Conservation (phyloP, 2,113 vertebrate genomes). For the Genyomyrus donnyi region DNA sequence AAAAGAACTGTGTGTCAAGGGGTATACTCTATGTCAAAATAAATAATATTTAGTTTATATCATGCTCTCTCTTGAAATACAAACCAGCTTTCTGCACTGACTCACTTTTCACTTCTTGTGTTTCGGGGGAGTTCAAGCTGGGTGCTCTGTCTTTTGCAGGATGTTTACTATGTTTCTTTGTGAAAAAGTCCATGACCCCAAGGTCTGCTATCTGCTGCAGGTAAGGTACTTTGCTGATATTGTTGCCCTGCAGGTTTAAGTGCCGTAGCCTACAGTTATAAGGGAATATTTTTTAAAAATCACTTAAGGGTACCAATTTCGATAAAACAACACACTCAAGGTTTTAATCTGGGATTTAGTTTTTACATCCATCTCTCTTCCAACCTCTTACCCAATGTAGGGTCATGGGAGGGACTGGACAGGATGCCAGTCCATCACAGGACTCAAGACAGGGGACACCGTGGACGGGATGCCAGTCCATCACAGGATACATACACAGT, state of each 20-base stretch:
- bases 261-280: slow-evolving; percentile 58
- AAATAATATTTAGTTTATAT: neutral
- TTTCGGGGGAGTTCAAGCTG: neutral
- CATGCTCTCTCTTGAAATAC: neutral
- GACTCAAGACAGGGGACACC: neutral
- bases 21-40: neutral
- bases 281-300: neutral
- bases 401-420: neutral
- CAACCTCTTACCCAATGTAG: neutral
- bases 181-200: slow-evolving; percentile 9
- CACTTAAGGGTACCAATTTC: neutral
- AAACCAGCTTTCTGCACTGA: slow-evolving; percentile 4
- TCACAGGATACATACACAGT: neutral
- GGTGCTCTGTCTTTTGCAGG: neutral
- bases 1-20: neutral
- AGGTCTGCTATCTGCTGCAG: slow-evolving; percentile 42
- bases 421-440: neutral
- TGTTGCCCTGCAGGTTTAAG: slow-evolving; percentile 71
- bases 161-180: slow-evolving; percentile 1
- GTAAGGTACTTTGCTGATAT: slow-evolving; percentile 66
- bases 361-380: neutral
- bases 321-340: neutral
- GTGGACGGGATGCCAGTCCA: neutral
- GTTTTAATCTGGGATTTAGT: neutral
- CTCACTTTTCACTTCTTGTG: neutral